These are phyloP conservation scores for Amphimedon queenslandica DNA, from an alignment of 37 sponge, comb jelly and placozoan species.

Conservation along the genomic window DNA sequence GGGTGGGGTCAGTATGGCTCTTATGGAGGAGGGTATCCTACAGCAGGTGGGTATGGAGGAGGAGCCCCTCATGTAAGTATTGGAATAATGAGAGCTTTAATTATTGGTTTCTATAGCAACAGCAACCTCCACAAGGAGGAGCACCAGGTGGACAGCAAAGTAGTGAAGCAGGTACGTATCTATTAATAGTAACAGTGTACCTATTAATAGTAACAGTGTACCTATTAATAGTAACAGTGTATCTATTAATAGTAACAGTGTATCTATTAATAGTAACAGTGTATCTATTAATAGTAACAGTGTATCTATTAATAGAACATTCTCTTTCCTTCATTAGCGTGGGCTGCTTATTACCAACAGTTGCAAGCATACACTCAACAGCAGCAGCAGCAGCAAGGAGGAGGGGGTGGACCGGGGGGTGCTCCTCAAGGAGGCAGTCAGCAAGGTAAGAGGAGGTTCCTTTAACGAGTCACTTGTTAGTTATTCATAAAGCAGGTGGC, in stretches of 20 bases:
- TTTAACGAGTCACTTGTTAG: background rate
- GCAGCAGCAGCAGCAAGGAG: conserved; percentile 41
- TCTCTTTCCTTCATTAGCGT: too few relatives aligned
- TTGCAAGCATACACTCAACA: conserved; percentile 42
- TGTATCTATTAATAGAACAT: too few relatives aligned
- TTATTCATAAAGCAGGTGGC: conserved; percentile 41
- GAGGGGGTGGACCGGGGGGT: conserved; percentile 4
- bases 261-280: too few relatives aligned
- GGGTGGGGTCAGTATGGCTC: background rate
- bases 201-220: too few relatives aligned
- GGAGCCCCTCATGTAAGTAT: background rate
- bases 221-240: too few relatives aligned
- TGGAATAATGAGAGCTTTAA: background rate
- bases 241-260: too few relatives aligned
- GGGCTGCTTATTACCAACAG: conserved; percentile 90
- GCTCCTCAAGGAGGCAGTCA: background rate
- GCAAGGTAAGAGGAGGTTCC: background rate
- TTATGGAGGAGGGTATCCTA: background rate
- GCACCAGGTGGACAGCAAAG: too few relatives aligned
- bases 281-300: too few relatives aligned
- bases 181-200: too few relatives aligned
- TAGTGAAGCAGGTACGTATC: too few relatives aligned
- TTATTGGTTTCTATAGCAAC: background rate
- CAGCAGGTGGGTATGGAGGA: background rate
- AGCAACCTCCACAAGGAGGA: conserved; percentile 1